These are phyloP conservation scores for Phoeniculus purpureus DNA, from an alignment of 2,797 vertebrate species.

Conservation along the genomic window DNA sequence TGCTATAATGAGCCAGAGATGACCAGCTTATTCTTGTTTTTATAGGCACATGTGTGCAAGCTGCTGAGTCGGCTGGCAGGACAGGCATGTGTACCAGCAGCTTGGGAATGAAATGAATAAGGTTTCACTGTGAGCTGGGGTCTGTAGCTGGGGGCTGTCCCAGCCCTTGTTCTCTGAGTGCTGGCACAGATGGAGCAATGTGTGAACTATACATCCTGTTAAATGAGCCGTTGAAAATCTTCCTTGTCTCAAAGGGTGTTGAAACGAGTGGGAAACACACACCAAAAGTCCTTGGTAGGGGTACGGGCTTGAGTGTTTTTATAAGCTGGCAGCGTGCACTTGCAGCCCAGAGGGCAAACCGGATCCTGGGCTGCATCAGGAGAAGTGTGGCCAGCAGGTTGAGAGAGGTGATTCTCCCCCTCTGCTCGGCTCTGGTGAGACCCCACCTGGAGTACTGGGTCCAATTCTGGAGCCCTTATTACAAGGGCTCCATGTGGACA, in stretches of 20 bases:
- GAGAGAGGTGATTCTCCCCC: no score
- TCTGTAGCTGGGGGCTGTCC: background rate
- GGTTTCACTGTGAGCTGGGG: fast-evolving
- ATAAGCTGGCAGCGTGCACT: no score
- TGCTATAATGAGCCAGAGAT: background rate
- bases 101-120: background rate
- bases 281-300: background rate
- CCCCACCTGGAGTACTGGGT: no score
- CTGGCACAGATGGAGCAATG: slow-evolving; percentile 21
- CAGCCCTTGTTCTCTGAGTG: slow-evolving; percentile 8
- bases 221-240: slow-evolving; percentile 24
- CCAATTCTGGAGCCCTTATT: no score
- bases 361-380: no score
- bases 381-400: no score
- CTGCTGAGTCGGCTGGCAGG: background rate
- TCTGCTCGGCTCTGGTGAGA: no score
- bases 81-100: background rate
- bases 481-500: no score
- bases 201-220: slow-evolving; percentile 5
- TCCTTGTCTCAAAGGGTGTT: background rate
- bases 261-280: background rate
- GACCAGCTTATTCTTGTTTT: background rate
- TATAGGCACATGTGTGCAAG: background rate
- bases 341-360: no score
- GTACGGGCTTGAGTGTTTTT: background rate